Evolutionary conservation across 2,888 invertebrate species (phyloP).

Genomic region (Epinotia bilunana): DNA sequence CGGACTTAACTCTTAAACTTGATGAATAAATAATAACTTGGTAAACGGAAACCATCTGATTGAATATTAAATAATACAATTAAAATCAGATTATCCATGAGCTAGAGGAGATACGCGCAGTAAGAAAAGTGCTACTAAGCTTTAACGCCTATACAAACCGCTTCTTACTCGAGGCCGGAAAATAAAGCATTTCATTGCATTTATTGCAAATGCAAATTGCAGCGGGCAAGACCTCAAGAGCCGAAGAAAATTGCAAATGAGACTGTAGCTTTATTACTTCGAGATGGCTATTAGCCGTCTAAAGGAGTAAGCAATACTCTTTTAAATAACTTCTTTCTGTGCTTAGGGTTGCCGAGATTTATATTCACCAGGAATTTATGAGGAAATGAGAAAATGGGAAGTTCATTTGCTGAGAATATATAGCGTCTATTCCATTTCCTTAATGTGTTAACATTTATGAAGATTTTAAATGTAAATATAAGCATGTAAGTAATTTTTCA

Average conservation of each 20-base stretch:
- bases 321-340: conserved; percentile 44
- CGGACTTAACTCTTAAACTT: too few relatives aligned
- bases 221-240: conserved; percentile 42
- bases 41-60: background rate
- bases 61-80: background rate
- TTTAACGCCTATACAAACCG: background rate
- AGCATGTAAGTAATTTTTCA: background rate
- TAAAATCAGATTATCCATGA: background rate
- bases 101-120: background rate
- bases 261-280: conserved; percentile 48
- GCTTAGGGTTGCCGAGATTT: conserved; percentile 31
- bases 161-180: background rate
- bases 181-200: conserved; percentile 31
- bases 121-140: background rate
- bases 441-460: background rate
- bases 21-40: background rate
- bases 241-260: conserved; percentile 40
- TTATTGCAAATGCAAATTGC: conserved; percentile 43
- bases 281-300: conserved; percentile 51
- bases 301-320: conserved; percentile 46
- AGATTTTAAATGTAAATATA: background rate
- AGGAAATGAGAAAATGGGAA: conserved; percentile 13
- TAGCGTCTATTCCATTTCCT: background rate
- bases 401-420: conserved; percentile 7
- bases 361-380: conserved; percentile 1